phyloP scores from a whole-genome alignment of 2,797 vertebrate species.

The Cygnus olor region DNA sequence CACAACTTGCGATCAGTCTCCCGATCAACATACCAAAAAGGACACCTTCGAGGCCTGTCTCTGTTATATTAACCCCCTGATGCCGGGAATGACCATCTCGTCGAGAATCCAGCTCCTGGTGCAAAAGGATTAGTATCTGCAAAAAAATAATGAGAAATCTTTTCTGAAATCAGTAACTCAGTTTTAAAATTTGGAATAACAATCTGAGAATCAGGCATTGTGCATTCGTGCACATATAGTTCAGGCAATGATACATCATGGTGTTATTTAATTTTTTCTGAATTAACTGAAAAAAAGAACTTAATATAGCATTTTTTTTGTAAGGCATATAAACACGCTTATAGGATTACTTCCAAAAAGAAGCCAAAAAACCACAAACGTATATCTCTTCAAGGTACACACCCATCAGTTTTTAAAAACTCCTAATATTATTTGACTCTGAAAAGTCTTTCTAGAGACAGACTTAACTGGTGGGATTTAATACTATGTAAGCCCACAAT shows the following conservation, averaged over 20 bases:
- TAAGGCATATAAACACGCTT: not conserved
- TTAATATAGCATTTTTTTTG: not conserved
- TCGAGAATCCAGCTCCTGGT: constrained; percentile 73
- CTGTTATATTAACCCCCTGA: constrained; percentile 89
- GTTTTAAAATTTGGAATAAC: not conserved
- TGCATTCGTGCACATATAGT: not conserved
- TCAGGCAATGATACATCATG: not conserved
- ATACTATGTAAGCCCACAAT: rapidly evolving
- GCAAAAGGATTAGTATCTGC: constrained; percentile 83
- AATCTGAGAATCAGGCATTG: not conserved
- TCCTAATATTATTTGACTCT: not conserved
- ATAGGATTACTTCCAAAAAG: not conserved
- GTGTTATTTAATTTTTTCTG: not conserved
- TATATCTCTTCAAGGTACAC: not conserved
- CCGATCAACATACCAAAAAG: constrained; percentile 96
- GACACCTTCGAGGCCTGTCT: constrained; percentile 95
- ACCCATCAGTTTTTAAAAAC: not conserved
- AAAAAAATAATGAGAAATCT: constrained; percentile 35
- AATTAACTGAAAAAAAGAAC: not conserved
- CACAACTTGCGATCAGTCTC: constrained; percentile 97
- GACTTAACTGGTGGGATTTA: not conserved
- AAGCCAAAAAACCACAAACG: not conserved
- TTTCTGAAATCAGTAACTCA: not conserved
- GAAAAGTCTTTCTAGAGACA: not conserved
- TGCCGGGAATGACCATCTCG: constrained; percentile 75